Conservation (phyloP, 1,140 invertebrate species). For the Drosophila erecta region DNA sequence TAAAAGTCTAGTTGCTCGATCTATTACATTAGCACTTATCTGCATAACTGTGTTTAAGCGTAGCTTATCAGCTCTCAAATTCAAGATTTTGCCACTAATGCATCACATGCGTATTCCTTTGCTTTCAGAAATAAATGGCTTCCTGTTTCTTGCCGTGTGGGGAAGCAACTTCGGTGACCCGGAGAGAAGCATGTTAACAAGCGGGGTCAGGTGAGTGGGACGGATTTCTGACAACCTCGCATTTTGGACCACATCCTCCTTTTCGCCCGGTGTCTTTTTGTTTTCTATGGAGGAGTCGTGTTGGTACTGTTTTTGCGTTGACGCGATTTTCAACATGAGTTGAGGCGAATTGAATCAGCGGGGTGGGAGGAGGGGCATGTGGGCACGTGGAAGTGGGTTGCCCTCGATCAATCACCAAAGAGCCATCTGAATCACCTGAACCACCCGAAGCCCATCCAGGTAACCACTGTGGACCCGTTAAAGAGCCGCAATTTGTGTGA, state of each 20-base stretch:
- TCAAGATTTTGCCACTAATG: too few relatives aligned
- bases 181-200: conserved; percentile 40
- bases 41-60: too few relatives aligned
- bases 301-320: conserved; percentile 46
- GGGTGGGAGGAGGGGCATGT: background rate
- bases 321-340: conserved; percentile 68
- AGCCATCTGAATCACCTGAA: background rate
- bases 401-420: conserved; percentile 15
- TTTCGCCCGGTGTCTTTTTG: conserved; percentile 9
- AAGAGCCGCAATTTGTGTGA: conserved; percentile 25
- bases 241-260: conserved; percentile 20
- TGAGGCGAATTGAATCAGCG: conserved; percentile 59
- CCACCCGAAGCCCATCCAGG: conserved; percentile 13
- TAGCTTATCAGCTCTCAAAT: too few relatives aligned
- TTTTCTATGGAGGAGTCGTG: conserved; percentile 13
- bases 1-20: too few relatives aligned
- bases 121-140: too few relatives aligned
- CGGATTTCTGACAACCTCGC: conserved; percentile 12
- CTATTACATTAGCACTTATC: too few relatives aligned
- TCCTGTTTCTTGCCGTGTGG: background rate
- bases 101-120: too few relatives aligned
- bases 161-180: conserved; percentile 18
- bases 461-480: conserved; percentile 4
- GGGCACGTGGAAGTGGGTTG: background rate
- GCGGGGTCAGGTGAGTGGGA: conserved; percentile 12